These are phyloP conservation scores for Sthenelais limicola DNA, from an alignment of 2,888 invertebrate genomes.

Conservation along the genomic window DNA sequence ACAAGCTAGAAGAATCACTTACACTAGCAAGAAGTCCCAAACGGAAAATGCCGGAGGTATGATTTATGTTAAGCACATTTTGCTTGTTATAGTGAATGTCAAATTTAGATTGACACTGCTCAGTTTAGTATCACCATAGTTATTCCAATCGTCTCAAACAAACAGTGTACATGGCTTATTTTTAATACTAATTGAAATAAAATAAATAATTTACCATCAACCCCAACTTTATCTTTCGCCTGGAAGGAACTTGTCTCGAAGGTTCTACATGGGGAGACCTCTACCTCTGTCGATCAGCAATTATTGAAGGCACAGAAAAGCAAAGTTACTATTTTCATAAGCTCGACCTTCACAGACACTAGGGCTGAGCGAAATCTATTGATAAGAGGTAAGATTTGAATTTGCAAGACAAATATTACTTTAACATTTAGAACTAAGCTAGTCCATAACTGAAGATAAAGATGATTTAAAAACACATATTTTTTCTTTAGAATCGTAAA, in stretches of 20 bases:
- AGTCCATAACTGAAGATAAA: too few relatives aligned
- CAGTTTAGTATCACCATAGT: too few relatives aligned
- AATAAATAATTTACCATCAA: too few relatives aligned
- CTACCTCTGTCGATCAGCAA: neutral
- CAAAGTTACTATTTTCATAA: conserved; percentile 47
- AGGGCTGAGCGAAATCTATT: conserved; percentile 48
- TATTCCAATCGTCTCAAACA: too few relatives aligned
- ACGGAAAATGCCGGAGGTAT: conserved; percentile 43
- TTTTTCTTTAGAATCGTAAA: too few relatives aligned
- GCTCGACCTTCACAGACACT: conserved; percentile 51
- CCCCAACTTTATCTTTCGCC: neutral
- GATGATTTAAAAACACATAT: too few relatives aligned
- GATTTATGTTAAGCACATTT: neutral
- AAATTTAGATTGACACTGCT: too few relatives aligned
- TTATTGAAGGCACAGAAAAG: conserved; percentile 10
- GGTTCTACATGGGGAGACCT: conserved; percentile 37
- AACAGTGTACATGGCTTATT: too few relatives aligned
- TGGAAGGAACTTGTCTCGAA: conserved; percentile 36
- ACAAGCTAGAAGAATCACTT: conserved; percentile 40
- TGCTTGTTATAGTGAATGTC: too few relatives aligned
- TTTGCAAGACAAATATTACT: too few relatives aligned
- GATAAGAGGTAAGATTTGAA: conserved; percentile 48
- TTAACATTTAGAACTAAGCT: too few relatives aligned
- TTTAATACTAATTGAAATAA: too few relatives aligned
- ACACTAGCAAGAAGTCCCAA: conserved; percentile 34